These are phyloP conservation scores for Silurus meridionalis DNA, from an alignment of 2,113 vertebrate species.

Conservation along the genomic window DNA sequence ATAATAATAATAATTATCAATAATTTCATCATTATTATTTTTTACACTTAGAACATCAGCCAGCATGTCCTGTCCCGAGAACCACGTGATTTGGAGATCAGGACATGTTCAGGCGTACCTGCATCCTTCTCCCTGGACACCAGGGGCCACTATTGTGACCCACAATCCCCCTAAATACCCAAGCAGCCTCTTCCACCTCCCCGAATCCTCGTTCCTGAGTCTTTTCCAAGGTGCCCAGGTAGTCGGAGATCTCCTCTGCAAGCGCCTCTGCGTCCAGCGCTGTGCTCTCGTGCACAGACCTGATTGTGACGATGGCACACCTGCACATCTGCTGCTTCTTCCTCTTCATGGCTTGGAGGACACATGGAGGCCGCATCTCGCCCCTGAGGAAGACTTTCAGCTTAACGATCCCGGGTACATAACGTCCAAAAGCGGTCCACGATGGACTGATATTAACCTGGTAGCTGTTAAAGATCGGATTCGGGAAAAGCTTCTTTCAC, in stretches of 20 bases:
- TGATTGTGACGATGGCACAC: not conserved
- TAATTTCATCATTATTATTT: not conserved
- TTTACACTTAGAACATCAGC: conserved; percentile 58
- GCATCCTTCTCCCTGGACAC: conserved; percentile 71
- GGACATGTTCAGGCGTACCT: conserved; percentile 69
- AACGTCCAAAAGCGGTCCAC: conserved; percentile 71
- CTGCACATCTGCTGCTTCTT: conserved; percentile 62
- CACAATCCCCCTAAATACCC: conserved; percentile 13
- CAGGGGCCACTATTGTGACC: conserved; percentile 68
- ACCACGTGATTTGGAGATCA: conserved; percentile 68
- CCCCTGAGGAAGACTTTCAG: conserved; percentile 66
- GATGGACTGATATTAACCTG: conserved; percentile 63
- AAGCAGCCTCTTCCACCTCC: conserved; percentile 67
- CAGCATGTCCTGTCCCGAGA: conserved; percentile 31
- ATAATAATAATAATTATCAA: not conserved
- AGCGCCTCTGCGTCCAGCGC: conserved; percentile 62
- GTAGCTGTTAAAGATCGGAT: conserved; percentile 63
- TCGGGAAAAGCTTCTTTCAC: conserved; percentile 57
- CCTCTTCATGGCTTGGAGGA: conserved; percentile 72
- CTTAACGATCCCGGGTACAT: conserved; percentile 66
- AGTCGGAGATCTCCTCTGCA: conserved; percentile 65
- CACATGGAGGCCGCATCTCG: conserved; percentile 69
- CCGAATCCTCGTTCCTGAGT: conserved; percentile 58
- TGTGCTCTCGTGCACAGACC: conserved; percentile 71
- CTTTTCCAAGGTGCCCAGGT: conserved; percentile 65